phyloP scores from a whole-genome alignment of 1,140 invertebrate genomes.

The Thrips palmi region DNA sequence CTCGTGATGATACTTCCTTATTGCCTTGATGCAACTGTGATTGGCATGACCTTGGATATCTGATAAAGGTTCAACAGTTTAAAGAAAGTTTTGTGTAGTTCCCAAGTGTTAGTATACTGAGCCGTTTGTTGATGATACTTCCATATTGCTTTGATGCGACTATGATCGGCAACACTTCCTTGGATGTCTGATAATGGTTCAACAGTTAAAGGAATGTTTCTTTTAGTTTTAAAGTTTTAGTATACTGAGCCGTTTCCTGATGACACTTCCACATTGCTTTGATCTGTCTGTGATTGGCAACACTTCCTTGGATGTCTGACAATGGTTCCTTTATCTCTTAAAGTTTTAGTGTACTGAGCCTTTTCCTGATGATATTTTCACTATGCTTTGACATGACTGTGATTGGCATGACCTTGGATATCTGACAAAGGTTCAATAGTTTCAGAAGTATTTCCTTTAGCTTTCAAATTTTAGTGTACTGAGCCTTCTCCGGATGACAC shows the following conservation, averaged over 20 bases:
- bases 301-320: constrained; percentile 33
- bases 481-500: too few relatives aligned
- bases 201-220: too few relatives aligned
- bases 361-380: constrained; percentile 6
- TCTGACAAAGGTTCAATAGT: neutral
- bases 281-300: constrained; percentile 1
- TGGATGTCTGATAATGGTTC: constrained; percentile 22
- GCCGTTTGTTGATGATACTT: too few relatives aligned
- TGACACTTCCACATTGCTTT: constrained; percentile 3
- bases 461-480: too few relatives aligned
- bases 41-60: neutral
- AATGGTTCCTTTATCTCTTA: constrained; percentile 2
- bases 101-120: too few relatives aligned
- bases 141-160: too few relatives aligned
- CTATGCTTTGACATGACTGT: constrained; percentile 1
- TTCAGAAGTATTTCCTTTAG: neutral
- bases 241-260: constrained; percentile 2
- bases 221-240: neutral
- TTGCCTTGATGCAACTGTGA: constrained; percentile 1
- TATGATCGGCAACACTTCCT: constrained; percentile 19
- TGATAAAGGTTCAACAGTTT: neutral
- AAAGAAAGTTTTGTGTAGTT: neutral
- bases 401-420: neutral
- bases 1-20: constrained; percentile 6
- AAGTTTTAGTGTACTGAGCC: neutral